Conservation (phyloP, 2,113 vertebrate species). For the Mus musculus region GRCm39 chr6:147257001-147257500, state of each 20-base stretch:
- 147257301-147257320: not conserved
- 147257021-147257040: slow-evolving; percentile 53
- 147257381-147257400: not conserved
- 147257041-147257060: slow-evolving; percentile 62
- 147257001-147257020: slow-evolving; percentile 50
- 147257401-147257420: not conserved
- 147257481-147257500: not conserved
- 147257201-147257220: not conserved
- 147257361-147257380: not conserved
- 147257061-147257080: not conserved
- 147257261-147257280: not conserved
- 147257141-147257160: not conserved
- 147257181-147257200: not conserved
- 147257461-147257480: not conserved
- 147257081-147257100: not conserved
- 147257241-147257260: not conserved
- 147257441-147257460: not conserved
- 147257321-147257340: not conserved
- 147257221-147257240: not conserved
- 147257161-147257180: not conserved
- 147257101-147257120: not conserved
- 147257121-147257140: not conserved
- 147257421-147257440: not conserved
- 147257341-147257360: not conserved
- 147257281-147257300: not conserved